Evolutionary conservation across 2,113 vertebrate species (phyloP), one percentile per base, ranked within the genome.

Genomic region (Pica pica): DNA sequence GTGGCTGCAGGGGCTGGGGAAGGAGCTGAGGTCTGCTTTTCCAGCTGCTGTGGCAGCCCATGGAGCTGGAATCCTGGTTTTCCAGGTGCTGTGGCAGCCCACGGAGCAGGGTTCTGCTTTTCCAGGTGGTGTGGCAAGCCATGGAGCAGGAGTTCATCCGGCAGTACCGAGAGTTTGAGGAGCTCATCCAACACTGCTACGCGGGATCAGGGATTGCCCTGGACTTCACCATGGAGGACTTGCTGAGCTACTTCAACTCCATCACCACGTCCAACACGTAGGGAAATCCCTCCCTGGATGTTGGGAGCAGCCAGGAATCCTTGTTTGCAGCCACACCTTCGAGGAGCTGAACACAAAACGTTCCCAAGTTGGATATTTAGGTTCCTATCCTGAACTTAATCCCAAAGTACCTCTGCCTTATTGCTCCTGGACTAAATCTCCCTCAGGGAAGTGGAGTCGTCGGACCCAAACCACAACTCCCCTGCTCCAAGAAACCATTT

Each of bases 231-330:
- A 16, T 37, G 65, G 76, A 94, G 69, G 94, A 97, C 49, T 67
- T 97, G 46, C 92, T 97, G 71, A 87, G 83, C 73, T 97, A 92
- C 78, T 98, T 97, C 86, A 93, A 19, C 60, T 94, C 93, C 77
- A 93, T 93, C 92, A 71, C 92, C 14, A 16, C 10, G 30, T 61
- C 92, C 76, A 55, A 30, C 33, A 7, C 2, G 37, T 91, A 85
- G 56, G 26, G 16, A 27, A n/a, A 57, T 16, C 20, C 6, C 6
- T 20, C 35, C 35, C 18, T 22, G 60, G 46, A 13, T 27, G 26
- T 2, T 0, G 0, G 50, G 50, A 88, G 26, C 44, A 61, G 56
- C 52, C 68, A 15, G 59, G 55, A 90, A 41, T 15, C 24, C 17
- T 59, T 10, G 3, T 59, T 26, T 47, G 53, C 80, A 82, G 64